Evolutionary conservation across 2,113 vertebrate genomes (phyloP), one percentile per base, ranked within the genome.

Genomic region (Phalacrocorax aristotelis): DNA sequence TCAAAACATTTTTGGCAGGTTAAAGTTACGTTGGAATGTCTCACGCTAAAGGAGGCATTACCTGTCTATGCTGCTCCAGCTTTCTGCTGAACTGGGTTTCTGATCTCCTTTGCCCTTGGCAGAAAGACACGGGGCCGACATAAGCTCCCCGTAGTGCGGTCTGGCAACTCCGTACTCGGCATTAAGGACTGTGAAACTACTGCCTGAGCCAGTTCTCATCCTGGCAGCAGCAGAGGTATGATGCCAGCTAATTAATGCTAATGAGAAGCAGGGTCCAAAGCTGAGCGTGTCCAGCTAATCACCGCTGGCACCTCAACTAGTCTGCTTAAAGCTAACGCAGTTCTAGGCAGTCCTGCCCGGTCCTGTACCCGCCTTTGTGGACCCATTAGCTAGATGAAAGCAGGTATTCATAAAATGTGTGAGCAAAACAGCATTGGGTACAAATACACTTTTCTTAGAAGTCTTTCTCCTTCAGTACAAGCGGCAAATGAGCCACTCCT

Each of bases 191-290:
- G 68, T 65, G 84, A 72, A 96, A 91, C 69, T 81, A 54, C 36
- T 91, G 91, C 65, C 74, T 3, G 18, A 87, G 89, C 72, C 89
- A 87, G 83, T 76, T 89, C 77, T 57, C 34, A 30, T 91, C 77
- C 91, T 95, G 95, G 93, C 93, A 96, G 84, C 76, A 60, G 87
- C 49, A 95, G 87, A 97, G 74, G 55, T 89, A 96, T 70, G 87
- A 79, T 78, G 81, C 44, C 0, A 5, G 48, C 68, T 96, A 96
- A 96, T 95, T 95, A 97, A 84, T 84, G 72, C 81, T 96, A 89
- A 95, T 95, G 91, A 93, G 94, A 95, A 95, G 72, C 87, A 52
- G 74, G 83, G 74, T 84, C 52, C 65, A 94, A 89, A 96, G 84
- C 89, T 58, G 36, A 95, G 61, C 0, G 0, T 84, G 57, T 84